Evolutionary conservation across 2,113 vertebrate species (phyloP), one percentile per base, ranked within the genome.

Genomic region (Pelvicachromis taeniatus): DNA sequence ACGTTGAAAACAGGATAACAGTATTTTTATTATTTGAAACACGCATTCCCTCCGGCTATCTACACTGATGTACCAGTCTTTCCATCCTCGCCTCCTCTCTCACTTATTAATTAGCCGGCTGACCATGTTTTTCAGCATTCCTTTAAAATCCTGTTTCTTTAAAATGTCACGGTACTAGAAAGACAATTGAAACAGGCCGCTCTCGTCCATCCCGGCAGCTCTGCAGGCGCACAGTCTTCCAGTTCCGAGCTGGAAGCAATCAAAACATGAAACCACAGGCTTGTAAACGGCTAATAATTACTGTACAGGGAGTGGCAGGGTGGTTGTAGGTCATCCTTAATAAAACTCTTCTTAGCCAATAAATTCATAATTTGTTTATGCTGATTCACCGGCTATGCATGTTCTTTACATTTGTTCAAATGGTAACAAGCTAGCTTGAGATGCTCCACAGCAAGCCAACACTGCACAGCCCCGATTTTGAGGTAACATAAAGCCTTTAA

Each of bases 81-180:
- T 6, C 6, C 26, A 17, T 52, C 14, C 7, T 16, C 4, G 19
- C 26, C 26, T 35, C 12, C 7, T 35, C 48, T 70, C 10, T 65
- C 3, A 3, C 52, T 38, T 21, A n/a, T 48, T 40, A 50, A 23
- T 2, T 6, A 70, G 4, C 75, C 9, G 1, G 10, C 1, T 7
- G 45, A 56, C 1, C 86, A 29, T 16, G 85, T 89, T 91, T 33
- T 78, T 33, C 65, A 61, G 42, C 82, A 90, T 91, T 90, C 77
- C 54, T 59, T 14, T 48, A 48, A 2, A 78, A 33, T 10, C 6
- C 33, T 7, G 35, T 10, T 55, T 26, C 9, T n/a, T 14, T 42
- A 19, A 33, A 21, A 3, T 19, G 16, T 8, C 31, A 77, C 0
- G 4, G 16, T 45, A 23, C 33, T 6, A 13, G 6, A 26, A 4